Conservation (phyloP, 2,797 vertebrate genomes). For the Microctenopoma lineatum region DNA sequence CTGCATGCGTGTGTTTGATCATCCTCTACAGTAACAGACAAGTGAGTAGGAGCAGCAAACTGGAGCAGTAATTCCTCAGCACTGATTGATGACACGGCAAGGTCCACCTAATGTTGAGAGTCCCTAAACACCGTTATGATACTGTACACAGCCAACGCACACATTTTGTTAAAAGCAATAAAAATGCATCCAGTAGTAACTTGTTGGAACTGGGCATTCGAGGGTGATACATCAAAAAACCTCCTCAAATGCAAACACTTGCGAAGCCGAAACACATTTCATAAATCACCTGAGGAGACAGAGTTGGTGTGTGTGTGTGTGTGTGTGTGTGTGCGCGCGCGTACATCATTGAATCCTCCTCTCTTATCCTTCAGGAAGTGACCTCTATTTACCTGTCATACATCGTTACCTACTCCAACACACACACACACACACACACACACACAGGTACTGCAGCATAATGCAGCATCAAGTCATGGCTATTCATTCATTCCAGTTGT, state of each 20-base stretch:
- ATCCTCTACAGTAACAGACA: conserved; percentile 41
- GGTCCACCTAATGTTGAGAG: conserved; percentile 57
- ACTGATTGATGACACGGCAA: conserved; percentile 73
- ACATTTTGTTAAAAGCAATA: conserved; percentile 57
- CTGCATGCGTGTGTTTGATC: not conserved
- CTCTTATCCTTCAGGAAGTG: conserved; percentile 67
- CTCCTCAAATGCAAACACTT: conserved; percentile 75
- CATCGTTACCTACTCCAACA: conserved; percentile 57
- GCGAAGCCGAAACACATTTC: conserved; percentile 65
- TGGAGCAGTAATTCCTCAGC: conserved; percentile 64
- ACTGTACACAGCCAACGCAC: conserved; percentile 21
- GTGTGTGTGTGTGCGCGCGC: conserved; percentile 5
- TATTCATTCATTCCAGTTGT: conserved; percentile 50
- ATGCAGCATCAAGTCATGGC: conserved; percentile 52
- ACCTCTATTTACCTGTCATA: conserved; percentile 80
- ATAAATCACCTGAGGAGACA: conserved; percentile 75
- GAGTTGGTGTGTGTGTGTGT: conserved; percentile 13
- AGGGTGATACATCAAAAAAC: conserved; percentile 76
- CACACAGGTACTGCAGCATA: conserved; percentile 57
- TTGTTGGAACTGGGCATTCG: conserved; percentile 65
- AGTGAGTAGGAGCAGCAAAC: conserved; percentile 65
- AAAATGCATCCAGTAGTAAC: conserved; percentile 68
- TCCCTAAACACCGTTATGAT: conserved; percentile 38
- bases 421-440: conserved; percentile 27
- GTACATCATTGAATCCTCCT: conserved; percentile 38